Percentiles rank a stretch among this genome's conserved stretches.
phyloP scores from a whole-genome alignment of 2,797 vertebrate species.

The Enteromius fasciolatus region DNA sequence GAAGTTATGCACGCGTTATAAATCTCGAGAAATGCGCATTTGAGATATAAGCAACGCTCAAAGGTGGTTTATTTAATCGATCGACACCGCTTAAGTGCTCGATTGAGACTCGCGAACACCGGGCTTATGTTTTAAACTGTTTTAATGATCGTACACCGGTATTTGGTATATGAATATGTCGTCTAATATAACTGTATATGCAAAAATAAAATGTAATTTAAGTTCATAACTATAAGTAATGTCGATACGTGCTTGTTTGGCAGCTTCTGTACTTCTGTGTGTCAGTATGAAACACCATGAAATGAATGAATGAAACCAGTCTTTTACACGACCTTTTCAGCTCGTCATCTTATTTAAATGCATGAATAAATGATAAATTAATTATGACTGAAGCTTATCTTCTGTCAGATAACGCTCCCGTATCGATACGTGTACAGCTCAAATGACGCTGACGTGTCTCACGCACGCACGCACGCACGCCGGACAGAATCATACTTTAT shows the following conservation, averaged over 20 bases:
- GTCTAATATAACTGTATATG: too few relatives aligned
- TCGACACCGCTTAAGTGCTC: not conserved
- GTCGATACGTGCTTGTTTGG: not conserved
- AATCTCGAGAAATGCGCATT: not conserved
- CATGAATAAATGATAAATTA: not conserved
- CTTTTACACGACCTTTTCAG: not conserved
- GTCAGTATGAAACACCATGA: not conserved
- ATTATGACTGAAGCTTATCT: not conserved
- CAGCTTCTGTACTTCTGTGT: too few relatives aligned
- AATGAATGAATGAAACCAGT: not conserved
- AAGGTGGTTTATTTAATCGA: not conserved
- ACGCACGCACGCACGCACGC: not conserved
- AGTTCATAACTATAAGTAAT: too few relatives aligned
- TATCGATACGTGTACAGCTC: not conserved
- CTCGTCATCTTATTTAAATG: not conserved
- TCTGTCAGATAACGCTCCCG: not conserved
- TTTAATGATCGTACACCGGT: not conserved
- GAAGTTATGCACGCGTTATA: conserved; percentile 15
- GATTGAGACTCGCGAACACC: not conserved
- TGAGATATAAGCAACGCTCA: not conserved
- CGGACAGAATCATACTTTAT: not conserved
- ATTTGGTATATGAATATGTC: not conserved
- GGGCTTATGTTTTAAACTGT: not conserved
- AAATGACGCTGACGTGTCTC: not conserved
- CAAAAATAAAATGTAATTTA: not conserved